A percentile compares a stretch with the other conserved stretches of the same genome.
Evolutionary conservation across 2,888 invertebrate species (phyloP).

Genomic region (Clitarchus hookeri): DNA sequence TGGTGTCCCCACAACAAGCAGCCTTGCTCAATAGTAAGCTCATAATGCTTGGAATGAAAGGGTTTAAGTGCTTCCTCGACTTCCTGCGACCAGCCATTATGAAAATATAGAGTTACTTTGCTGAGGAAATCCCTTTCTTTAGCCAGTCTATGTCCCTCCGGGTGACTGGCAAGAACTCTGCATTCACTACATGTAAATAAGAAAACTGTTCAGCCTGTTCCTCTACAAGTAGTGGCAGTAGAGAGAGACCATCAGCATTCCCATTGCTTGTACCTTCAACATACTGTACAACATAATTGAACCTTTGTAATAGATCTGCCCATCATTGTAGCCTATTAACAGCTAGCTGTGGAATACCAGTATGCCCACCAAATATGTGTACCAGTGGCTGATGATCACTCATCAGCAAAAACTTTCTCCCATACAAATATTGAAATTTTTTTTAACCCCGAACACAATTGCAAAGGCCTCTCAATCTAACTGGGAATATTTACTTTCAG

Average conservation of each 20-base stretch:
- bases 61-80: neutral
- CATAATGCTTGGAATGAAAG: neutral
- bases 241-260: neutral
- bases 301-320: neutral
- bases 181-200: neutral
- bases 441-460: neutral
- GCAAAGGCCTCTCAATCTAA: neutral
- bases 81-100: neutral
- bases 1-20: neutral
- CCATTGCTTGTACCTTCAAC: neutral
- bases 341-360: neutral
- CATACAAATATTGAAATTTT: neutral
- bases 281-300: neutral
- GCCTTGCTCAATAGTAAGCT: neutral
- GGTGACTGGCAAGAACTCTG: neutral
- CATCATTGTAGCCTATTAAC: neutral
- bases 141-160: neutral
- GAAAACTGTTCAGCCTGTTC: neutral
- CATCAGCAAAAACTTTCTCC: neutral
- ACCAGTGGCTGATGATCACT: neutral
- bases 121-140: neutral
- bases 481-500: neutral
- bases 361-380: neutral
- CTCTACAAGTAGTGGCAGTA: neutral
- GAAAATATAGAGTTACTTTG: neutral